A percentile compares a stretch with the other conserved stretches of the same genome.
phyloP scores from a whole-genome alignment of 2,113 vertebrate species.

The Gnathonemus longibarbis region DNA sequence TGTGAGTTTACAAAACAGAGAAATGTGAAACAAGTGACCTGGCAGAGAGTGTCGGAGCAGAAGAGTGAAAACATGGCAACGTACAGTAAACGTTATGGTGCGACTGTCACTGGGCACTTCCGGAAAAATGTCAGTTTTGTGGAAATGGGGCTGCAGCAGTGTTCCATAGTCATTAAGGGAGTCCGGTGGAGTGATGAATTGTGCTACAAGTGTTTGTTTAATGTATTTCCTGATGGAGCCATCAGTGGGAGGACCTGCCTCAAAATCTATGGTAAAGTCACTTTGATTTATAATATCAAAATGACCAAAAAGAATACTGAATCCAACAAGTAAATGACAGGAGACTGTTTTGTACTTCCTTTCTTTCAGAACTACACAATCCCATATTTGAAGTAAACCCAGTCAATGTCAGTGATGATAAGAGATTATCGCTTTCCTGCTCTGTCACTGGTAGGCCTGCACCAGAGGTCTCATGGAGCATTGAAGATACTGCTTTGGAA shows the following conservation, averaged over 20 bases:
- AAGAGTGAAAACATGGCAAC: background rate
- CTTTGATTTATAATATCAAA: background rate
- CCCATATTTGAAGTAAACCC: constrained; percentile 18
- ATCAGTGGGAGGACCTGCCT: constrained; percentile 18
- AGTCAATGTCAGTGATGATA: background rate
- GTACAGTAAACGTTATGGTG: background rate
- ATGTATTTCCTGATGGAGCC: constrained; percentile 20
- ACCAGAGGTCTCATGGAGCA: constrained; percentile 25
- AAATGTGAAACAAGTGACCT: constrained; percentile 33
- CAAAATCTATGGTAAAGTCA: constrained; percentile 33
- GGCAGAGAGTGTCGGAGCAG: constrained; percentile 22
- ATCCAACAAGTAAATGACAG: background rate
- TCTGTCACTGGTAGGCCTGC: constrained; percentile 38
- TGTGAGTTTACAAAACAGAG: constrained; percentile 24
- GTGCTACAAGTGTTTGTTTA: constrained; percentile 40
- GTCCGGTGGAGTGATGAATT: constrained; percentile 29
- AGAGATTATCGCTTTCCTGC: constrained; percentile 28
- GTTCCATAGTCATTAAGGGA: constrained; percentile 31
- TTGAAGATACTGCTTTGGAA: background rate
- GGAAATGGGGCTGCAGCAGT: background rate
- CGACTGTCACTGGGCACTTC: background rate
- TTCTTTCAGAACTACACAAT: constrained; percentile 34
- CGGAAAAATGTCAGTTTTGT: constrained; percentile 7
- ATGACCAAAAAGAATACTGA: background rate
- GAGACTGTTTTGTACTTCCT: background rate